phyloP scores from a whole-genome alignment of 2,113 vertebrate genomes.

The Desmodus rotundus region DNA sequence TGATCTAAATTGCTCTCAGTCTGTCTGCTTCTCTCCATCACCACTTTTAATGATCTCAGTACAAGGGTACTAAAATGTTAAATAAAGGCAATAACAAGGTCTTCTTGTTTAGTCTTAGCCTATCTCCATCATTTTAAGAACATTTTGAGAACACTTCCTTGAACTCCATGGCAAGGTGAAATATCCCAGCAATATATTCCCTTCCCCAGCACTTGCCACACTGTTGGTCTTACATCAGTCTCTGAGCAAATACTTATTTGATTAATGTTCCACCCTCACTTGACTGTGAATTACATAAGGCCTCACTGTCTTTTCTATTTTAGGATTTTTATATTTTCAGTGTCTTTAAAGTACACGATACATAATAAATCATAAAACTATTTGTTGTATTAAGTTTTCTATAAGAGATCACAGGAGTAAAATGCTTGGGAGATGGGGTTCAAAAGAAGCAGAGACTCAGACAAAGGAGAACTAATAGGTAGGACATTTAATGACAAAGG shows the following conservation, averaged over 20 bases:
- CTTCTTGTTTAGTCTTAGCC: not conserved
- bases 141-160: not conserved
- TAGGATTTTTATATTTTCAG: not conserved
- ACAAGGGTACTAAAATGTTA: not conserved
- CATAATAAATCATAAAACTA: not conserved
- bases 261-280: not conserved
- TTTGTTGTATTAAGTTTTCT: not conserved
- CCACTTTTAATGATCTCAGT: not conserved
- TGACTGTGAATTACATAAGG: not conserved
- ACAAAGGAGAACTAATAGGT: not conserved
- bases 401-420: not conserved
- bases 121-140: no score
- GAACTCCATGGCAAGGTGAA: not conserved
- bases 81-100: not conserved
- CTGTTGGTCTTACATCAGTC: not conserved
- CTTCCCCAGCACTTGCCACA: not conserved
- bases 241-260: not conserved
- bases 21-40: not conserved
- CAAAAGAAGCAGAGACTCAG: not conserved
- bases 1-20: not conserved
- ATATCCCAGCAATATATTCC: not conserved
- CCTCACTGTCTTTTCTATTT: not conserved
- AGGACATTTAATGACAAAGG: not conserved
- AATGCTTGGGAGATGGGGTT: not conserved
- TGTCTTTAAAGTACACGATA: not conserved